Conservation (phyloP, 1,140 invertebrate genomes). For the Panulirus ornatus region DNA sequence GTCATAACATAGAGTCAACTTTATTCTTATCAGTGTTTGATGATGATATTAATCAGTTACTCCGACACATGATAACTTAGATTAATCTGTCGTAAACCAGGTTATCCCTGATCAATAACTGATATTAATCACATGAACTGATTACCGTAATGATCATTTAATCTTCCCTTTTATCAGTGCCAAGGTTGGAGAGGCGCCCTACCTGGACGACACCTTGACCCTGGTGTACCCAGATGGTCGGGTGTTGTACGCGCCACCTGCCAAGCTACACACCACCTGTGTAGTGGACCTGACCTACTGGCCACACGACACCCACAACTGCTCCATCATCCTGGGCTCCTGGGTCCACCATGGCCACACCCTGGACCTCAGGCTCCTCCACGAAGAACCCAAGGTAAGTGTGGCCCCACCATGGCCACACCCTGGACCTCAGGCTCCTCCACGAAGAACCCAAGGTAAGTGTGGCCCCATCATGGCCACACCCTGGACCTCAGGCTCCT, state of each 20-base stretch:
- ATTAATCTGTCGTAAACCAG: too few relatives aligned
- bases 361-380: slow-evolving; percentile 16
- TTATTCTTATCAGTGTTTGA: too few relatives aligned
- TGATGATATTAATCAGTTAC: too few relatives aligned
- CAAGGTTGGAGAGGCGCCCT: too few relatives aligned
- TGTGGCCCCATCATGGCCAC: slow-evolving; percentile 27
- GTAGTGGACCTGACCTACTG: slow-evolving; percentile 42
- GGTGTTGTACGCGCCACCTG: slow-evolving; percentile 7
- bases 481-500: slow-evolving; percentile 19
- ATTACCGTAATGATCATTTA: too few relatives aligned
- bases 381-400: not conserved
- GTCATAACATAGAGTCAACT: too few relatives aligned
- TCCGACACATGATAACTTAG: too few relatives aligned
- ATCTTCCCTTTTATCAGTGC: too few relatives aligned
- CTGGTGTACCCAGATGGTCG: slow-evolving; percentile 2
- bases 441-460: not conserved
- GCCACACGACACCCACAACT: slow-evolving; percentile 51
- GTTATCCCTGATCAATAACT: too few relatives aligned
- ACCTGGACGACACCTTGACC: not conserved
- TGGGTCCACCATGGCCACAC: slow-evolving; percentile 28
- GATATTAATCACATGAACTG: too few relatives aligned
- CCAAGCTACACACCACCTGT: not conserved
- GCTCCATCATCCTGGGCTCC: slow-evolving; percentile 36
- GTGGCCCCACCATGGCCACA: slow-evolving; percentile 27
- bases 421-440: slow-evolving; percentile 19